Evolutionary conservation across 2,888 invertebrate genomes (phyloP).

Genomic region (Steinernema hermaphroditum): DNA sequence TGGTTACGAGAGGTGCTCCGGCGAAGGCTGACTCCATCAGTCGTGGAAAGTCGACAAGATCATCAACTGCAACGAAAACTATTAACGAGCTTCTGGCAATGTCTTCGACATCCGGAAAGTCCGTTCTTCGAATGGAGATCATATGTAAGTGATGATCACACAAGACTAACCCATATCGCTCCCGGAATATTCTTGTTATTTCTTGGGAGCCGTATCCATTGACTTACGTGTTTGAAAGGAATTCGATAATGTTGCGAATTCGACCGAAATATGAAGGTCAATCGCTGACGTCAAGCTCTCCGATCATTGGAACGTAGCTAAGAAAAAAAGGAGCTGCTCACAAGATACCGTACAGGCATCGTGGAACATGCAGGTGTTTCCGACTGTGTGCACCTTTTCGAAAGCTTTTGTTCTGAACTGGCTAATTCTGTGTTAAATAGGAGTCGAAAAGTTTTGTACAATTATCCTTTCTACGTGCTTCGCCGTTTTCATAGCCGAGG

Average conservation of each 20-base stretch:
- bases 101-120: conserved; percentile 54
- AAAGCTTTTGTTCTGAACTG: conserved; percentile 15
- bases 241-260: conserved; percentile 34
- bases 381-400: background rate
- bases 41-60: conserved; percentile 44
- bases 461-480: conserved; percentile 31
- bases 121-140: too few relatives aligned
- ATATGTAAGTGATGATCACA: too few relatives aligned
- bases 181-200: conserved; percentile 32
- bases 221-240: conserved; percentile 3
- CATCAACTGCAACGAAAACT: conserved; percentile 37
- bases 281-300: conserved; percentile 32
- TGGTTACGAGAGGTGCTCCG: conserved; percentile 50
- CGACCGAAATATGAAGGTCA: conserved; percentile 36
- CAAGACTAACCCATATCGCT: conserved; percentile 40
- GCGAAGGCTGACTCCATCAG: conserved; percentile 52
- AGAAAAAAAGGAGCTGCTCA: conserved; percentile 33
- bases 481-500: conserved; percentile 11
- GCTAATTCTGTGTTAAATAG: background rate
- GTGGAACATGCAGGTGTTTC: background rate
- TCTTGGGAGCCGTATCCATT: conserved; percentile 32
- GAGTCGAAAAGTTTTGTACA: background rate
- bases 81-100: conserved; percentile 48
- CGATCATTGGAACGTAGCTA: conserved; percentile 40
- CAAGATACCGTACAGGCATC: background rate